Evolutionary conservation across 2,888 invertebrate genomes (phyloP).

Genomic region (Pharmacophagus antenor): DNA sequence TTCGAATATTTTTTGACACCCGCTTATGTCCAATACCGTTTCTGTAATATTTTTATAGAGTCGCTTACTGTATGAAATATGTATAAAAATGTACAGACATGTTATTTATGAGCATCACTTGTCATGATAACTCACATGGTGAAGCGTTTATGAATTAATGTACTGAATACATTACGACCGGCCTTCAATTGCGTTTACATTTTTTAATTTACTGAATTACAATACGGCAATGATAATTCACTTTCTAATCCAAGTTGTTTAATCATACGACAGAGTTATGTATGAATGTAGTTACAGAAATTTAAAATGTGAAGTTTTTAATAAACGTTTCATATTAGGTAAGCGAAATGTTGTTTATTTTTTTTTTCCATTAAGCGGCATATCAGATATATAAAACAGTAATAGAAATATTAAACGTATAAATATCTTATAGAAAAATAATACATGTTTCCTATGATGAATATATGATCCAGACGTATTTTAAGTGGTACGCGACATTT

Average conservation of each 20-base stretch:
- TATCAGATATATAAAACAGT: too few relatives aligned
- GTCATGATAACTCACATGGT: conserved; percentile 26
- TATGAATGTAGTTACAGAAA: conserved; percentile 1
- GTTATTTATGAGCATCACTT: conserved; percentile 28
- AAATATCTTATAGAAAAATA: too few relatives aligned
- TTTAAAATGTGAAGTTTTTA: too few relatives aligned
- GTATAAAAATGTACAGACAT: conserved; percentile 26
- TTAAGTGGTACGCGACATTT: too few relatives aligned
- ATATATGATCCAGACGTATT: too few relatives aligned
- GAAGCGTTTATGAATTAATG: conserved; percentile 22
- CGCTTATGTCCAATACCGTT: conserved; percentile 26
- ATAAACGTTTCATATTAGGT: too few relatives aligned
- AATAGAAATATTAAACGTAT: too few relatives aligned
- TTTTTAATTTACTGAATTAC: conserved; percentile 1
- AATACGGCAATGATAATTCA: conserved; percentile 1
- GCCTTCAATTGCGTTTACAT: neutral
- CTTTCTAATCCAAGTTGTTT: conserved; percentile 16
- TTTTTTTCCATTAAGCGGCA: too few relatives aligned
- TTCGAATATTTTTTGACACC: conserved; percentile 29
- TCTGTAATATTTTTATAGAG: conserved; percentile 24
- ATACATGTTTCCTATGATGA: too few relatives aligned
- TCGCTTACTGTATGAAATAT: conserved; percentile 28
- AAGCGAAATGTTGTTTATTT: too few relatives aligned
- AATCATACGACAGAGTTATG: neutral
- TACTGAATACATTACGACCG: conserved; percentile 8